Percentiles rank a stretch among this genome's conserved stretches.
phyloP scores from a whole-genome alignment of 1,140 invertebrate species.

The Neodiprion lecontei region DNA sequence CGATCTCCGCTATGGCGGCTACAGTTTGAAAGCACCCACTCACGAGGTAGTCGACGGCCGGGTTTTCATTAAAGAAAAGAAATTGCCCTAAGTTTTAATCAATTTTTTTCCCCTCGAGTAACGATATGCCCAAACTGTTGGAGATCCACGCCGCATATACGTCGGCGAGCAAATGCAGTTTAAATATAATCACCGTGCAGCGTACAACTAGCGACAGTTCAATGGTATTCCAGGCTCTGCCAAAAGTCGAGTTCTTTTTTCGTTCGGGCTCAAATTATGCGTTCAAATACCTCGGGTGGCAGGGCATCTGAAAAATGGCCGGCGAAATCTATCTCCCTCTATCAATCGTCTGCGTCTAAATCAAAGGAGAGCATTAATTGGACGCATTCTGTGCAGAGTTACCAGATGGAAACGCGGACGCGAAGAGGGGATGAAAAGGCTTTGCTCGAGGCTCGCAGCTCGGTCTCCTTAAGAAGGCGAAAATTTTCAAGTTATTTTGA shows the following conservation, averaged over 20 bases:
- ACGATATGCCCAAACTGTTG: too few species aligned
- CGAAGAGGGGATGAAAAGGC: background rate
- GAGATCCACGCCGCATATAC: background rate
- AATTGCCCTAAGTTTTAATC: too few species aligned
- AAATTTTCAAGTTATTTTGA: conserved; percentile 51
- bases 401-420: background rate
- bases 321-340: conserved; percentile 25
- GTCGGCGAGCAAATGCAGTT: conserved; percentile 1
- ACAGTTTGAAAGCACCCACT: too few species aligned
- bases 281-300: background rate
- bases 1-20: too few species aligned
- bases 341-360: conserved; percentile 25
- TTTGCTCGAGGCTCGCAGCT: background rate
- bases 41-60: too few species aligned
- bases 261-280: background rate
- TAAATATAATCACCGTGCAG: conserved; percentile 2
- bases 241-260: conserved; percentile 7
- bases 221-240: background rate
- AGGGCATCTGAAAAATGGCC: conserved; percentile 19
- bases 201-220: background rate
- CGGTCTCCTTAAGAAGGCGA: conserved; percentile 32
- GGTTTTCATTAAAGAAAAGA: too few species aligned
- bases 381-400: conserved; percentile 30
- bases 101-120: too few species aligned
- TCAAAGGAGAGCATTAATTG: conserved; percentile 43